Base-by-base conservation (phyloP, 2,888 invertebrate genomes). In the Torymus auratus region DNA sequence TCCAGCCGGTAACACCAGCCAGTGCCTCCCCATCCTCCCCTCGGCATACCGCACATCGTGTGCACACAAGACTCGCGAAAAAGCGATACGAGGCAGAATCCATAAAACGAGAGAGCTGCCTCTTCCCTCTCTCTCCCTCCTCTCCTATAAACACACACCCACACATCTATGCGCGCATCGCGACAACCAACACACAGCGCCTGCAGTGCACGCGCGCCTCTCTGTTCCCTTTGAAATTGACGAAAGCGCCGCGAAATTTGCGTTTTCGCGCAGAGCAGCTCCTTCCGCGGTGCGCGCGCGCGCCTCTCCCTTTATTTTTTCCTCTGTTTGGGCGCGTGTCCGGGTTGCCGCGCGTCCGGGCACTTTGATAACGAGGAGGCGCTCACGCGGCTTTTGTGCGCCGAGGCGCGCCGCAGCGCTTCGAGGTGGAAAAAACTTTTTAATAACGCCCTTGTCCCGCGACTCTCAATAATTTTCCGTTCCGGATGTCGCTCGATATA, bases 381-480 rank as follows among this genome's bases (percentile, higher is more conserved):
- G 53, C 3, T 5, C n/a, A 52, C 52, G 55, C 5, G 23, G 41
- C 62, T 79, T 70, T 74, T 58, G 64, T 64, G 64, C n/a, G 50
- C 7, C 2, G 41, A 15, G 55, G 15, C 41, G 41, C 41, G 7
- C 41, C 41, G 41, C 13, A n/a, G 14, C 13, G 12, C 52, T 68
- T 65, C 55, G 41, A 23, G 15, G 23, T 55, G 2, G 53, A 74
- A 53, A 62, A 64, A 72, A 78, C 75, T 78, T 75, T 82, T 78
- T 78, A 78, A 82, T 62, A 82, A 71, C 67, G 62, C 52, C 64
- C 53, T 55, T 67, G 53, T 64, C 53, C 41, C 55, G 55, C 58
- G 50, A 10, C 60, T 68, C 69, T 60, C 78, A 60, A 79, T 79
- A 82, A 82, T 82, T 82, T 79, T 82, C 79, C 82, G 79, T 76